Base-by-base conservation (phyloP, 2,797 vertebrate genomes). In the Numenius phaeopus region DNA sequence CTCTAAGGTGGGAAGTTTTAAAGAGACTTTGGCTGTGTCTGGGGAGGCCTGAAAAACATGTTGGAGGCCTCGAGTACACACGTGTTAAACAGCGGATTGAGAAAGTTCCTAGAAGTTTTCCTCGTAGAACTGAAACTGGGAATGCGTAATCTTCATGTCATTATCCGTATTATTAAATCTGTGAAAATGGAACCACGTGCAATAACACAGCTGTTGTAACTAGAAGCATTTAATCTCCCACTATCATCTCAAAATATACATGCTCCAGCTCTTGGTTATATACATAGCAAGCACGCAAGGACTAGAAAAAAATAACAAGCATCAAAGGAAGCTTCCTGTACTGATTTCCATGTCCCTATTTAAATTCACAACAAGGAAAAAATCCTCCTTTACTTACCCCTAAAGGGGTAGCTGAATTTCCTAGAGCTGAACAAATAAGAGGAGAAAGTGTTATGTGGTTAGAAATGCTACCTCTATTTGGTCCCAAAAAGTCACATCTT, bases 101-200 rank as follows among this genome's bases (percentile, higher is more conserved):
- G 27, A 91, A 86, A 82, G 8, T 89, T 92, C 77, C 83, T 92
- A 81, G 71, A 88, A 67, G 72, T 32, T 91, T 95, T 96, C 57
- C 71, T n/a, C 44, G 30, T 44, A 84, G 70, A 79, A 76, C 9
- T 81, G 34, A 78, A 88, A 65, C 19, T 49, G 64, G 75, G 83
- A 90, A 84, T 2, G 14, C 0, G 5, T 54, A 80, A 73, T 69
- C 86, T 90, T 95, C 78, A 44, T 1, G 3, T 89, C 42, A n/a
- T 89, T 88, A 93, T 93, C 62, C 58, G 61, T 42, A 49, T 83
- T 84, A 85, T 46, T 84, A 80, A 84, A 95, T 59, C 67, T 46
- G 34, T 80, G 75, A 72, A 95, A 89, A 94, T 44, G 0, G 4
- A 91, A 64, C 59, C 78, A 64, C 0, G 0, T 73, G 75, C 30